Percentiles rank a stretch among this genome's conserved stretches.
phyloP scores from a whole-genome alignment of 1,140 invertebrate species.

The Neuroterus valhalla region DNA sequence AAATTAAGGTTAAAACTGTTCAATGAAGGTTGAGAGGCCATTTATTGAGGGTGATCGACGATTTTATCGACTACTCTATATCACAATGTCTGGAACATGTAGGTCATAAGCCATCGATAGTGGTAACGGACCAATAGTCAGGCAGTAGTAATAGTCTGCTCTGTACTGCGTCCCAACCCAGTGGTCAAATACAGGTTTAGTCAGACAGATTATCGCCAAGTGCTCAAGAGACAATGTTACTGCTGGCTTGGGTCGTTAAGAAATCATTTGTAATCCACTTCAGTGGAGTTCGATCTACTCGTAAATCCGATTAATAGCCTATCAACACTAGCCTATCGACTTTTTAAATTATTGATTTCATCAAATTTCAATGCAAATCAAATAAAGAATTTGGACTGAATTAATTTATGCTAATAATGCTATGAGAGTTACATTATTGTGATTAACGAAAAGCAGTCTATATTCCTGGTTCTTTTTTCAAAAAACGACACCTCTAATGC shows the following conservation, averaged over 20 bases:
- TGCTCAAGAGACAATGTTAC: not conserved
- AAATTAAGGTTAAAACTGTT: no score
- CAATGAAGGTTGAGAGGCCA: no score
- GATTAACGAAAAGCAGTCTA: no score
- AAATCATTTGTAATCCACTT: slow-evolving; percentile 23
- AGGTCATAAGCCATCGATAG: slow-evolving; percentile 2
- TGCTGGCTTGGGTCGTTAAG: slow-evolving; percentile 29
- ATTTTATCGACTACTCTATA: no score
- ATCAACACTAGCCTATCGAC: not conserved
- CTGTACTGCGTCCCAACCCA: not conserved
- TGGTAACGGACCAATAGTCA: slow-evolving; percentile 3
- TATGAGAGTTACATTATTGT: no score
- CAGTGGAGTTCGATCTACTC: not conserved
- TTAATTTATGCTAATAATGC: no score
- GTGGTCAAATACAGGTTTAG: slow-evolving; percentile 27
- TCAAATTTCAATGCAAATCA: no score
- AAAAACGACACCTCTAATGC: no score
- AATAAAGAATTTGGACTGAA: no score
- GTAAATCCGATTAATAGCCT: slow-evolving; percentile 8
- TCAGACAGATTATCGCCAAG: slow-evolving; percentile 20
- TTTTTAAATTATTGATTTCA: not conserved
- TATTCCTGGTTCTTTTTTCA: no score
- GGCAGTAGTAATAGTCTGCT: slow-evolving; percentile 2
- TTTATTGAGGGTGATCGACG: no score
- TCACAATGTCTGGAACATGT: not conserved